phyloP scores from a whole-genome alignment of 2,888 invertebrate species.

The Mythimna loreyi region DNA sequence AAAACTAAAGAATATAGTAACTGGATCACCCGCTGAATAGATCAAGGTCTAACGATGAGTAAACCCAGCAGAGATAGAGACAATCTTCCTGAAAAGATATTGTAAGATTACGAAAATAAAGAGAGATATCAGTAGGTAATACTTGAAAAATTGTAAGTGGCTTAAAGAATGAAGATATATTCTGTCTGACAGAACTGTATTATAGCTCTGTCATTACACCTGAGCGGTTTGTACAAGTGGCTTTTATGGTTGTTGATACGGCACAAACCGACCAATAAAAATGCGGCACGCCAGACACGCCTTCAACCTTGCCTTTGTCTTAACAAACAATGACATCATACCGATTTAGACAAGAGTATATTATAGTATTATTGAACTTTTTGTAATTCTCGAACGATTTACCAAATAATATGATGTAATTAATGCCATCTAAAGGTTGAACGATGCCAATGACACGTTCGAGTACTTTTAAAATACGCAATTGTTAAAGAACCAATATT shows the following conservation, averaged over 20 bases:
- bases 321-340: slow-evolving; percentile 60
- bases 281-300: slow-evolving; percentile 55
- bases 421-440: slow-evolving; percentile 7
- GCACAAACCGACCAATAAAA: slow-evolving; percentile 58
- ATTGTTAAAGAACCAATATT: not conserved
- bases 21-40: slow-evolving; percentile 32
- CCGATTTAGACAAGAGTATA: slow-evolving; percentile 19
- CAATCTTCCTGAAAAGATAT: slow-evolving; percentile 42
- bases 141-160: not conserved
- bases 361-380: slow-evolving; percentile 4
- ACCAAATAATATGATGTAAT: not conserved
- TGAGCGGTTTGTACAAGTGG: slow-evolving; percentile 55
- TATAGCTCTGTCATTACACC: slow-evolving; percentile 36
- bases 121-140: slow-evolving; percentile 1
- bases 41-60: slow-evolving; percentile 47
- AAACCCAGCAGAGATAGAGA: slow-evolving; percentile 18
- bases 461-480: not conserved
- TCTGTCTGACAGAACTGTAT: slow-evolving; percentile 16
- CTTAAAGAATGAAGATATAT: not conserved
- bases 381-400: slow-evolving; percentile 6
- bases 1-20: slow-evolving; percentile 26
- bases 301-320: slow-evolving; percentile 51
- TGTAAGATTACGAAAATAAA: slow-evolving; percentile 11
- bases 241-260: slow-evolving; percentile 52
- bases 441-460: not conserved